These are phyloP conservation scores for Coelogynopora nodosa DNA, from an alignment of 2,888 invertebrate species.

Conservation along the genomic window DNA sequence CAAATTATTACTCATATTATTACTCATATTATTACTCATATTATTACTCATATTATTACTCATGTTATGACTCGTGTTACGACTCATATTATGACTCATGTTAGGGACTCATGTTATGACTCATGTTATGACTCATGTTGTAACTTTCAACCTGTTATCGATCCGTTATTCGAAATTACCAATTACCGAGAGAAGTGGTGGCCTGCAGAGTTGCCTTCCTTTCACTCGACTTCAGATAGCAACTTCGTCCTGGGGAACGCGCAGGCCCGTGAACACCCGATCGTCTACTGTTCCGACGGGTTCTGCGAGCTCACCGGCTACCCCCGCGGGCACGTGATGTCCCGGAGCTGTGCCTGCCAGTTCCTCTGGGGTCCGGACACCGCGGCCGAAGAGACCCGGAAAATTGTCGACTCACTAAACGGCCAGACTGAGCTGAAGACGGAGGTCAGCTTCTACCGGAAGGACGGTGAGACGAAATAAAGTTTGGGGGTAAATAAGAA, in stretches of 20 bases:
- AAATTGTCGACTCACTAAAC: constrained; percentile 83
- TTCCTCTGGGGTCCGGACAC: constrained; percentile 89
- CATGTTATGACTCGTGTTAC: too few relatives aligned
- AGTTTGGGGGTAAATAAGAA: too few relatives aligned
- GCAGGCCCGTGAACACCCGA: constrained; percentile 81
- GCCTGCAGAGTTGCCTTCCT: too few relatives aligned
- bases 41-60: too few relatives aligned
- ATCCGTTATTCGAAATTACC: too few relatives aligned
- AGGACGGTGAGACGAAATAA: constrained; percentile 75
- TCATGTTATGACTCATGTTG: too few relatives aligned
- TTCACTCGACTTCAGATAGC: constrained; percentile 71
- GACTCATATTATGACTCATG: too few relatives aligned
- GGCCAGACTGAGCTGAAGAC: constrained; percentile 85
- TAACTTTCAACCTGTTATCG: too few relatives aligned
- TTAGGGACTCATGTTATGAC: too few relatives aligned
- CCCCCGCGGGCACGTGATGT: constrained; percentile 90
- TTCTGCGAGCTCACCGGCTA: constrained; percentile 92
- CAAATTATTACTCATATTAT: too few relatives aligned
- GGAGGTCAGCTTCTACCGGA: constrained; percentile 89
- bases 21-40: too few relatives aligned
- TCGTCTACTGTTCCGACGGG: constrained; percentile 92
- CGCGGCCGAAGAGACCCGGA: constrained; percentile 77
- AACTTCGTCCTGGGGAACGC: constrained; percentile 93
- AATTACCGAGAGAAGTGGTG: too few relatives aligned
- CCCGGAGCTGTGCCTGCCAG: constrained; percentile 89